Conservation (phyloP, 2,888 invertebrate genomes). For the Drosophila dives region DNA sequence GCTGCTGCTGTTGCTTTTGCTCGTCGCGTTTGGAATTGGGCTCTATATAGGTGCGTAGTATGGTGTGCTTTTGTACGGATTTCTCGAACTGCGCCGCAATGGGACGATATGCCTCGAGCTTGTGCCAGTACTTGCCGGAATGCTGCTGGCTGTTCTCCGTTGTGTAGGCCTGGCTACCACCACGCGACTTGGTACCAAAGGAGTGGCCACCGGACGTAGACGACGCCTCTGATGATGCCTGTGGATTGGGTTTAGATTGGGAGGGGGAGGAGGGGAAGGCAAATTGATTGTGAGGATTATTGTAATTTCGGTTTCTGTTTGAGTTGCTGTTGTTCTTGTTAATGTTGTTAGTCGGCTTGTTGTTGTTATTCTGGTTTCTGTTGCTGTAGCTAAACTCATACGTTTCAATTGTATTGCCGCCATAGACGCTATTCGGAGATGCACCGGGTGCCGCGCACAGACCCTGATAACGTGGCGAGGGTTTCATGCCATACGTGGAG, state of each 20-base stretch:
- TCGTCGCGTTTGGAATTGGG: conserved; percentile 35
- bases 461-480: conserved; percentile 90
- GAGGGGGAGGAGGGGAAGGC: conserved; percentile 63
- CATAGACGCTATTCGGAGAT: conserved; percentile 85
- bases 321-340: conserved; percentile 84
- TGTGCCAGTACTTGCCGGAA: conserved; percentile 68
- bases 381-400: conserved; percentile 81
- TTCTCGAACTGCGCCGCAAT: conserved; percentile 78
- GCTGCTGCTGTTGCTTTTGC: conserved; percentile 26
- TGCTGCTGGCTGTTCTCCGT: conserved; percentile 66
- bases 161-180: conserved; percentile 72
- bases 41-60: conserved; percentile 79
- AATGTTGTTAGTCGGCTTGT: conserved; percentile 86
- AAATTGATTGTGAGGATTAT: conserved; percentile 83
- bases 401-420: conserved; percentile 83
- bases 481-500: conserved; percentile 88
- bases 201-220: conserved; percentile 63
- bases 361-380: conserved; percentile 83
- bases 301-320: conserved; percentile 84
- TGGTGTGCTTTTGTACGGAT: conserved; percentile 79
- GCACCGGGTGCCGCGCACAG: conserved; percentile 87
- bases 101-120: conserved; percentile 80
- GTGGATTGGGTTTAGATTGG: conserved; percentile 82
- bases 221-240: conserved; percentile 83
- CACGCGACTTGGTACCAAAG: conserved; percentile 68